Base-by-base conservation (phyloP, 2,888 invertebrate species). In the Periphyllus acericola region DNA sequence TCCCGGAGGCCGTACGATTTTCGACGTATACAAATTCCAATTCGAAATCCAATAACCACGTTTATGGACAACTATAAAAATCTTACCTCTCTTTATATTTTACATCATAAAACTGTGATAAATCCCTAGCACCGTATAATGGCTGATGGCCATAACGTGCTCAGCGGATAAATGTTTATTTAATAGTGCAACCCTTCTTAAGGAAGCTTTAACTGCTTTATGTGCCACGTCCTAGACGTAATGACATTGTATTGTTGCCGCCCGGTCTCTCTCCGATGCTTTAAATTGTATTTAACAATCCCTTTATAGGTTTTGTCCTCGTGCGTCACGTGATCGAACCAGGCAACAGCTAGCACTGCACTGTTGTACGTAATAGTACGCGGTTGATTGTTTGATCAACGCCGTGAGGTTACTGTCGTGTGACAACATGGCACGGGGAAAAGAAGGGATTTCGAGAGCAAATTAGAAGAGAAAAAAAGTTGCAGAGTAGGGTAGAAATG, bases 121-220 rank as follows among this genome's bases (percentile, higher is more conserved):
- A 84, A 84, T 84, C 66, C 55, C 29, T 68, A n/a, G 25, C 25
- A 29, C 29, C 40, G 60, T 36, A 66, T 66, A 46, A 78, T 29
- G 78, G 66, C 34, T 32, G 46, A 78, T 19, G 84, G 32, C 78
- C 32, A 85, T 78, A 85, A 78, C 60, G 78, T 68, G 75, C 8
- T 36, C 75, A 21, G 52, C 29, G 32, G 66, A 78, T 68, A 76
- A 85, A 85, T 76, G 78, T 85, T 85, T 85, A 85, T 85, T 85
- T 75, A 83, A 83, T 83, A 76, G 75, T 40, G 14, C 29, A 25
- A 25, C 83, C 74, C 60, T 75, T 83, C 75, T 83, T 40, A 29
- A 83, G 60, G 60, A 66, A 80, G 66, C 68, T 80, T 80, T 68
- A 80, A 80, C 66, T 68, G 68, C 80, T 80, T 80, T 80, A 60